These are phyloP conservation scores for Andrena camellia DNA, from an alignment of 2,888 invertebrate genomes.

Conservation along the genomic window DNA sequence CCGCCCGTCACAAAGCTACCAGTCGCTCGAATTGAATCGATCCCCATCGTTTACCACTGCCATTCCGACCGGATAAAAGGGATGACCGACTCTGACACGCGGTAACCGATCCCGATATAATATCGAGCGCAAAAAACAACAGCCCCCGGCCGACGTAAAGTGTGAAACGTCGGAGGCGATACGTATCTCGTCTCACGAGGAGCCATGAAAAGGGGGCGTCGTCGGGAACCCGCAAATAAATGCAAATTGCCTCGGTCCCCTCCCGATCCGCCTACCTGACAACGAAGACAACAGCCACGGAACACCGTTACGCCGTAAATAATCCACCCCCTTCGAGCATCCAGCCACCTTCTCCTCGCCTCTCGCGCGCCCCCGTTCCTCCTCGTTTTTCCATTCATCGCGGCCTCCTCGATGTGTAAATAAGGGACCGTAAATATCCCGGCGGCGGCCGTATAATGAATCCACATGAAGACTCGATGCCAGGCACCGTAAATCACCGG, in stretches of 20 bases:
- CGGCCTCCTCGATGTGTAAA: slow-evolving; percentile 57
- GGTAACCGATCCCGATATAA: slow-evolving; percentile 59
- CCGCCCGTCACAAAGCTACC: too few species aligned
- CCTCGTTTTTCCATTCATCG: slow-evolving; percentile 23
- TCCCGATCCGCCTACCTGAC: slow-evolving; percentile 71
- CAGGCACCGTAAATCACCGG: slow-evolving; percentile 49
- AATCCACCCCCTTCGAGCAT: slow-evolving; percentile 75
- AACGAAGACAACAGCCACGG: slow-evolving; percentile 58
- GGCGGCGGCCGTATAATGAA: slow-evolving; percentile 42
- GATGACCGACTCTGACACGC: slow-evolving; percentile 6
- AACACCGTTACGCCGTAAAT: slow-evolving; percentile 75
- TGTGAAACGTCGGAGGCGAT: slow-evolving; percentile 49
- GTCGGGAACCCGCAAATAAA: slow-evolving; percentile 66
- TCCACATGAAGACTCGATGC: slow-evolving; percentile 59
- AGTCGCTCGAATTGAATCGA: neutral
- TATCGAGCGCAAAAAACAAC: slow-evolving; percentile 41
- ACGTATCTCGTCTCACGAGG: slow-evolving; percentile 50
- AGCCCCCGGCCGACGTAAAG: slow-evolving; percentile 20
- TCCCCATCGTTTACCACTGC: neutral
- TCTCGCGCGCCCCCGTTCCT: slow-evolving; percentile 1
- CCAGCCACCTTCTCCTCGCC: slow-evolving; percentile 58
- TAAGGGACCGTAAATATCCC: slow-evolving; percentile 63
- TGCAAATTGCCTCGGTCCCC: slow-evolving; percentile 65
- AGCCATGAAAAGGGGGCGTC: slow-evolving; percentile 63
- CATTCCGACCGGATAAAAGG: neutral